Evolutionary conservation across 2,888 invertebrate species (phyloP), one percentile per base, ranked within the genome.

Genomic region (Standfussiana lucernea): DNA sequence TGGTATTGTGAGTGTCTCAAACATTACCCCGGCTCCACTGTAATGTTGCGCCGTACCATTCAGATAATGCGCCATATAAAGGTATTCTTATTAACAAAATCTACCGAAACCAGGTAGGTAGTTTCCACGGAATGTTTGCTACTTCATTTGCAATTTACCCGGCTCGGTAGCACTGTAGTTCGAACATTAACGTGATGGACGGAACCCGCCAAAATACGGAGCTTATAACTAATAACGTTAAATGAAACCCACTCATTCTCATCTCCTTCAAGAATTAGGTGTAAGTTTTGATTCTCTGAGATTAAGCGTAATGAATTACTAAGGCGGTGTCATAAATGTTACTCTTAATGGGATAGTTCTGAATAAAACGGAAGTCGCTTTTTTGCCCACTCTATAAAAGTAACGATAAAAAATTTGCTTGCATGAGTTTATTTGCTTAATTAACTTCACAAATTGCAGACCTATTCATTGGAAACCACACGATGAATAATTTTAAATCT

Each of bases 181-280:
- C 45, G 82, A 77, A 78, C 88, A 89, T 89, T 88, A 89, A 82
- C 77, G 86, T 91, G 90, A 91, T 88, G 87, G 89, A 89, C 87
- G 85, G 85, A 79, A 84, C 82, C 82, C 83, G 64, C 77, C 82
- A 74, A 84, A 87, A 81, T 86, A 83, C 84, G 84, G 77, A 86
- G 82, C 86, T 88, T 89, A 86, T 86, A 82, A 86, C 90, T 91
- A 92, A 92, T 93, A 91, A 89, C 80, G 87, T 83, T 84, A 89
- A 92, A 93, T 91, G 90, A 91, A 91, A 91, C 90, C 89, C 86
- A 86, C 91, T 89, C 90, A 91, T 92, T 92, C 89, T 87, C 88
- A 82, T 84, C 78, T 77, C 65, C 80, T 82, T 74, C 53, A 71
- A 32, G 79, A 82, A 71, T 65, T 64, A 72, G 65, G 77, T 79